phyloP scores from a whole-genome alignment of 1,140 invertebrate genomes.

The Homarus americanus region DNA sequence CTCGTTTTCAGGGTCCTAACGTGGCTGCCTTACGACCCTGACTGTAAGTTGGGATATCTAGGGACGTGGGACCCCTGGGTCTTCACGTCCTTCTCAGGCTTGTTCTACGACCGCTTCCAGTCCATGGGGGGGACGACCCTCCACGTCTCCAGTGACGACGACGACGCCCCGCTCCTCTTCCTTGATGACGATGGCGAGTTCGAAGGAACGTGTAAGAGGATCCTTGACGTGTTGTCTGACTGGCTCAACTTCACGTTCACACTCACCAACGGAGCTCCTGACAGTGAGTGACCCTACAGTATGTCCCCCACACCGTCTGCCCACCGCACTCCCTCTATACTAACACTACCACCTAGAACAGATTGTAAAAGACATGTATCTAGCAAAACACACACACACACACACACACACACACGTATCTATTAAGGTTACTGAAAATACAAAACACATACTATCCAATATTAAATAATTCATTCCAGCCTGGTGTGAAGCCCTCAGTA shows the following conservation, averaged over 20 bases:
- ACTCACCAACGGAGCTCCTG: slow-evolving; percentile 11
- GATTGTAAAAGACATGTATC: too few species aligned
- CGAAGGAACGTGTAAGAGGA: slow-evolving; percentile 27
- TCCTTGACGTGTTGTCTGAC: slow-evolving; percentile 8
- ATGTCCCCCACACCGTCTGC: too few species aligned
- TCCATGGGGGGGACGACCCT: slow-evolving; percentile 18
- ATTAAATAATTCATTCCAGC: too few species aligned
- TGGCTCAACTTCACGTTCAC: slow-evolving; percentile 42
- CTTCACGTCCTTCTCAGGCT: slow-evolving; percentile 10
- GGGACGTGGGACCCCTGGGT: background rate
- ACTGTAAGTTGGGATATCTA: background rate
- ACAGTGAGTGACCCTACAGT: slow-evolving; percentile 2
- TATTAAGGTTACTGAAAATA: too few species aligned
- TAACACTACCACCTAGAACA: too few species aligned
- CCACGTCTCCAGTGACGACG: slow-evolving; percentile 35
- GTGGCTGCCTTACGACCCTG: slow-evolving; percentile 31
- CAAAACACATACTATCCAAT: too few species aligned
- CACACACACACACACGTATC: too few species aligned
- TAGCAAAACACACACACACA: too few species aligned
- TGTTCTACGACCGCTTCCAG: slow-evolving; percentile 35
- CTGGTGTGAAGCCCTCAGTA: too few species aligned
- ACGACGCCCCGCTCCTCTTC: slow-evolving; percentile 41
- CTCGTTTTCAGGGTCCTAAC: background rate
- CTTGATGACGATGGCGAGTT: slow-evolving; percentile 1
- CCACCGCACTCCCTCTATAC: too few species aligned